Base-by-base conservation (phyloP, 2,888 invertebrate species). In the Dorcus parallelipipedus region DNA sequence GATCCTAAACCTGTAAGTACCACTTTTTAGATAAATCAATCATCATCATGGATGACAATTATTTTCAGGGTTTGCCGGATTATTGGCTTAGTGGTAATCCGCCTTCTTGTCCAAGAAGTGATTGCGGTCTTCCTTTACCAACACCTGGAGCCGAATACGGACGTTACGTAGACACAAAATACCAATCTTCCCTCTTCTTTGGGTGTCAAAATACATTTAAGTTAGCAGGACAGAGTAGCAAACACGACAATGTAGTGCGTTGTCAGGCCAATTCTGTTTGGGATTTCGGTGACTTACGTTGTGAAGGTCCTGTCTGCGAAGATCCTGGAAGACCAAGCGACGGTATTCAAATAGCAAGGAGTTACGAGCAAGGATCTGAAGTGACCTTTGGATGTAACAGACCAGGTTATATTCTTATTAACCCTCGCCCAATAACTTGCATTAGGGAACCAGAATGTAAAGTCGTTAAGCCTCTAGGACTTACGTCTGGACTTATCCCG, bases 161-260 rank as follows among this genome's bases (percentile, higher is more conserved):
- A 1, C 88, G 91, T 76, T 90, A 88, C 70, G 81, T 86, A 9
- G 95, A 95, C 73, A 95, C 95, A 0, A 90, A 89, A 78, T 95
- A 89, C 73, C 94, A 95, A 78, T 93, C 95, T 39, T 93, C 92
- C 3, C 95, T 97, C 82, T 95, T 92, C 82, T 97, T 97, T 74
- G 95, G 95, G 39, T 97, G 97, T 71, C 94, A 95, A 80, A 94
- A 95, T 64, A 97, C 97, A 0, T 97, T 97, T 74, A 94, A 94
- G 73, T 81, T 95, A 10, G 94, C 93, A 17, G 96, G 96, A 2
- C 94, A 96, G 80, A 94, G 95, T 1, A 90, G 89, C 64, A 89
- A 91, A 68, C 91, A 95, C 67, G 95, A 97, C 71, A 94, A 94
- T 73, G 91, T 93, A 9, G 97, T 98, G 0, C 83, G 91, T 62